Conservation (phyloP, 1,140 invertebrate genomes). For the Orussus abietinus region DNA sequence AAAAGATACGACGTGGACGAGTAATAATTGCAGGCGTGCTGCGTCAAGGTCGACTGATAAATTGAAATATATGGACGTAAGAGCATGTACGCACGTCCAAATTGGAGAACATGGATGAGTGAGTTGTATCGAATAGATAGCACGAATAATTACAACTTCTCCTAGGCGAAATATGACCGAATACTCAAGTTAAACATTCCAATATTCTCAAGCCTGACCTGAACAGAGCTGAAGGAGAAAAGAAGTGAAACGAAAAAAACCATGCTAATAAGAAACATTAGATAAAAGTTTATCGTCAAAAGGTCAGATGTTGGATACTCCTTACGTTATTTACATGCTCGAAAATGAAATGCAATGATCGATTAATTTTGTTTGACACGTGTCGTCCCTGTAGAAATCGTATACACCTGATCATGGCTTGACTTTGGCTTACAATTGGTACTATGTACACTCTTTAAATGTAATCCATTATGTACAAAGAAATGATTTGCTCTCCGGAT, state of each 20-base stretch:
- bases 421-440: constrained; percentile 43
- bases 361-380: constrained; percentile 30
- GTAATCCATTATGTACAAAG: constrained; percentile 54
- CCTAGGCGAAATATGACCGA: constrained; percentile 1
- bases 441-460: constrained; percentile 52
- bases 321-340: constrained; percentile 41
- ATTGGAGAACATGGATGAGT: constrained; percentile 10
- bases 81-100: constrained; percentile 5
- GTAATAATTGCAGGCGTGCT: too few species aligned
- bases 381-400: constrained; percentile 10
- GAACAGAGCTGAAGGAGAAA: too few species aligned
- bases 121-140: constrained; percentile 18
- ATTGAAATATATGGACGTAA: constrained; percentile 12
- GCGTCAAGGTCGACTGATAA: constrained; percentile 4
- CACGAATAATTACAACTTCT: constrained; percentile 2
- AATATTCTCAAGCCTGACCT: neutral
- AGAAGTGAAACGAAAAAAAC: neutral
- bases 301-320: constrained; percentile 7
- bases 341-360: constrained; percentile 43
- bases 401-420: constrained; percentile 42
- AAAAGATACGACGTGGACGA: constrained; percentile 8
- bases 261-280: neutral
- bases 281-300: constrained; percentile 2
- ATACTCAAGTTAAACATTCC: neutral
- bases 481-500: constrained; percentile 48